phyloP scores from a whole-genome alignment of 2,113 vertebrate species.

The Epinephelus cyanopodus region DNA sequence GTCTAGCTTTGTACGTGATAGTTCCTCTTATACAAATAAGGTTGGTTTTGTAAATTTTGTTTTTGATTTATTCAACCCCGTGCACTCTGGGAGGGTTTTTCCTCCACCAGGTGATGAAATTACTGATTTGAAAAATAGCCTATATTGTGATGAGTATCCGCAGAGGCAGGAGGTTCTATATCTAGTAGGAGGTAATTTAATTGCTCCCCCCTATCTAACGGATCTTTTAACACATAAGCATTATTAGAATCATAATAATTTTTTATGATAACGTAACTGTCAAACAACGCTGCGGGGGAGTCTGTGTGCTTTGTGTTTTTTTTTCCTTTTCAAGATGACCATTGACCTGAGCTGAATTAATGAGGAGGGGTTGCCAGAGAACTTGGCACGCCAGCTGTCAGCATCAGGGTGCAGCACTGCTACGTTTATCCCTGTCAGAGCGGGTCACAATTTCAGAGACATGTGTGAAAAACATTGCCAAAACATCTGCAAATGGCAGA shows the following conservation, averaged over 20 bases:
- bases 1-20: not conserved
- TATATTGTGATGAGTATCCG: constrained; percentile 23
- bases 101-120: constrained; percentile 7
- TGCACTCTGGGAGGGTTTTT: constrained; percentile 22
- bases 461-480: constrained; percentile 24
- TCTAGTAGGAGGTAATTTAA: constrained; percentile 56
- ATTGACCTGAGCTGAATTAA: constrained; percentile 68
- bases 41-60: not conserved
- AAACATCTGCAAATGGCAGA: constrained; percentile 20
- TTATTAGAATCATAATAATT: constrained; percentile 65
- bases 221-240: constrained; percentile 58
- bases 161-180: constrained; percentile 13
- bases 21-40: not conserved
- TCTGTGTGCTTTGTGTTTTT: constrained; percentile 8
- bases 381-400: constrained; percentile 55
- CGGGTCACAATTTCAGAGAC: constrained; percentile 23
- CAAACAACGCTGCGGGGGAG: constrained; percentile 32
- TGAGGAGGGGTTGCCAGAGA: constrained; percentile 60
- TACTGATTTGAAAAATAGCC: constrained; percentile 31
- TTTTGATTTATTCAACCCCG: constrained; percentile 18
- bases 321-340: constrained; percentile 48
- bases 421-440: constrained; percentile 43
- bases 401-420: constrained; percentile 36
- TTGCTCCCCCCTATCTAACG: constrained; percentile 29
- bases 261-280: constrained; percentile 61